Base-by-base conservation (phyloP, 1,140 invertebrate species). In the Hylyphantes graminicola region DNA sequence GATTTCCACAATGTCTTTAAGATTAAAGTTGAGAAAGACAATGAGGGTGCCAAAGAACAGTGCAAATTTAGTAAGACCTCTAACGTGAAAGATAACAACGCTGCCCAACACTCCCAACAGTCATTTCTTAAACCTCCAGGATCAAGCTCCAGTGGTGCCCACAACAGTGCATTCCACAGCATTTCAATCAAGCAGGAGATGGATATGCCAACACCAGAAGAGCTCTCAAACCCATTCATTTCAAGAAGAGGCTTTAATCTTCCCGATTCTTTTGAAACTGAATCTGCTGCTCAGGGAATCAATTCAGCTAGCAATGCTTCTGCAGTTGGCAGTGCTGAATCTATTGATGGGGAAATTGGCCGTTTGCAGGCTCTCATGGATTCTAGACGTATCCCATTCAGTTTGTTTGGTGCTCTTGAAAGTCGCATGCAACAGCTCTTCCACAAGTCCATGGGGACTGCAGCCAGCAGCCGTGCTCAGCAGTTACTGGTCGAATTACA, bases 381-480 rank as follows among this genome's bases (percentile, higher is more conserved):
- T 91, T 95, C 97, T 19, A 92, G 97, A 88, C 97, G 97, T 13
- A 89, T 99, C 86, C 97, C 97, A 11, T 96, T 97, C 3, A 97
- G 98, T 89, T 92, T 99, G 54, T 97, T 99, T 89, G 96, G 97
- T 12, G 95, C 96, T 51, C 92, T 99, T 51, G 97, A 96, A 12
- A 96, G 97, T 54, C 92, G 97, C 64, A 98, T 99, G 96, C 98
- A 99, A 88, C 97, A 99, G 89, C 92, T 99, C 48, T 91, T 99
- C 64, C 97, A 98, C 88, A 92, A 97, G 79, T 97, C 95, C 80
- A 97, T 98, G 72, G 95, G 95, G 7, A 93, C 93, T 21, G 84
- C 78, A 67, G 77, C 87, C 17, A 80, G 74, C 70, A 72, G 82
- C 0, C 98, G 97, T 93, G 97, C 96, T 0, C 96, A 98, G 88